Percentiles rank a stretch among this genome's conserved stretches.
Conservation (phyloP, 2,797 vertebrate genomes). For the Fundulus diaphanus region DNA sequence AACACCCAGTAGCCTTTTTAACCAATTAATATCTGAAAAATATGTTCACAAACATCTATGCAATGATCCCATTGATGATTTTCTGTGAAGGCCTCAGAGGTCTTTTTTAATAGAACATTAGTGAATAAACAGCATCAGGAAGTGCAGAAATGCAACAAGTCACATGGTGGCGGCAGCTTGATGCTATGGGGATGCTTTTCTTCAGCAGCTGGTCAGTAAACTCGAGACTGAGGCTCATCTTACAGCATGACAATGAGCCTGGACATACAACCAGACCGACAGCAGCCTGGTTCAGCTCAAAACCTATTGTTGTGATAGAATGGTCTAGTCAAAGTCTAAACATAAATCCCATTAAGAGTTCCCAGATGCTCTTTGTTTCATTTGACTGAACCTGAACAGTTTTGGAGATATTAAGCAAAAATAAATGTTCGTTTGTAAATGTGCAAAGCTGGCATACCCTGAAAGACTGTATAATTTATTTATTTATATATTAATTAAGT, state of each 20-base stretch:
- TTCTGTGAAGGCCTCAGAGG: no score
- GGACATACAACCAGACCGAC: not conserved
- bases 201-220: not conserved
- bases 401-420: not conserved
- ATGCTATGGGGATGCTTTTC: not conserved
- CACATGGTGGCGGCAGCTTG: not conserved
- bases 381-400: not conserved
- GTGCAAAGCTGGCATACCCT: not conserved
- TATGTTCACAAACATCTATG: not conserved
- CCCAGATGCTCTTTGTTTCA: no score
- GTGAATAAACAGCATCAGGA: not conserved
- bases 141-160: not conserved
- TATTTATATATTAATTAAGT: no score
- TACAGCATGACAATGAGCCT: no score
- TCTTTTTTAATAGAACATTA: not conserved
- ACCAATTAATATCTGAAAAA: not conserved
- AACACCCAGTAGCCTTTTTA: not conserved
- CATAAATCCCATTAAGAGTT: not conserved
- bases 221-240: not conserved
- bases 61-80: not conserved
- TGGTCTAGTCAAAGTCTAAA: slow-evolving; percentile 2
- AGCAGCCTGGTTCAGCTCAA: not conserved
- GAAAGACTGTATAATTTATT: no score
- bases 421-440: not conserved
- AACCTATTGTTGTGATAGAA: not conserved